Evolutionary conservation across 2,888 invertebrate genomes (phyloP), one percentile per base, ranked within the genome.

Genomic region (Erynnis tages): DNA sequence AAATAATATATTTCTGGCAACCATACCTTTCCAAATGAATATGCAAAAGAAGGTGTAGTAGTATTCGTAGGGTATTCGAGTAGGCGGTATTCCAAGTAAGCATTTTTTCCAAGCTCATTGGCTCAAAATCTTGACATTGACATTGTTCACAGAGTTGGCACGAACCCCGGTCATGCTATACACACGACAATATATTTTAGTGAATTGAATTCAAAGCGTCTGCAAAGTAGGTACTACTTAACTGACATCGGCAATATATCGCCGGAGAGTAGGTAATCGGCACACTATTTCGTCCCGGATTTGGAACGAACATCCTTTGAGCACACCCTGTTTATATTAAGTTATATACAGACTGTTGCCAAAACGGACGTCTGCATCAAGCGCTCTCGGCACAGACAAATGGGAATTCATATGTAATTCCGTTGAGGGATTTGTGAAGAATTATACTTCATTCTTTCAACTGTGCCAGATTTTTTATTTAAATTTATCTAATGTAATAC

Each of bases 291-390:
- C 25, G 49, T 27, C 34, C 34, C 34, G 34, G 35, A 50, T 49
- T 49, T 43, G 25, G 41, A 35, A 50, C 43, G 34, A 43, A 50
- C 35, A 43, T 43, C 50, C 43, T 43, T 50, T 50, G 43, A 43
- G 41, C 14, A 43, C 13, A 41, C 25, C 8, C 27, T 41, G 43
- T 50, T 41, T 49, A 50, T 50, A 43, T 50, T 50, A 43, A 43
- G 14, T 50, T 50, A 50, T 41, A 41, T 49, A 41, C 43, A 29
- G 43, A 21, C 13, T 35, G 50, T 50, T 50, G 50, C 50, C 50
- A 50, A 50, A 50, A 50, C 49, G 43, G 43, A 43, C 43, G 50
- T 50, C 29, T 50, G 50, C 43, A 50, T 50, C 35, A 43, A 43
- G 27, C 34, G 50, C 43, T 50, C 43, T 38, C 27, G 19, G 41